A percentile compares a stretch with the other conserved stretches of the same genome.
phyloP scores from a whole-genome alignment of 2,888 invertebrate genomes.

The Lepas anatifera region DNA sequence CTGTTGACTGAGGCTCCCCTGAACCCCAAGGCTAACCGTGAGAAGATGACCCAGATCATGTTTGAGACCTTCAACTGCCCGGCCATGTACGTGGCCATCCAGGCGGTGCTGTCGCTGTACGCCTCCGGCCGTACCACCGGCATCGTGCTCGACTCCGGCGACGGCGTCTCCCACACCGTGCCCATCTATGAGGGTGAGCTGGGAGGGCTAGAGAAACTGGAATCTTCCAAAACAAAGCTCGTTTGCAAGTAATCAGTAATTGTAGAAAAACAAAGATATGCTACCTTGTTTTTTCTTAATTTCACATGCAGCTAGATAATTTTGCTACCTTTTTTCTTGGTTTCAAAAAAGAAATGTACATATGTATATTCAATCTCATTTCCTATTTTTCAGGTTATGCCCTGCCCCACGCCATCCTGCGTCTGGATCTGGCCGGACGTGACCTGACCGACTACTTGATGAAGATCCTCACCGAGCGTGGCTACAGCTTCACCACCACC shows the following conservation, averaged over 20 bases:
- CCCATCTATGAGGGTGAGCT: slow-evolving; percentile 74
- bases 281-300: too few species aligned
- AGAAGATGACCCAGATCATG: slow-evolving; percentile 76
- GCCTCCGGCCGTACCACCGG: slow-evolving; percentile 94
- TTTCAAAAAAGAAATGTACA: too few species aligned
- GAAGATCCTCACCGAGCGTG: slow-evolving; percentile 85
- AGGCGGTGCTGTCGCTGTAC: slow-evolving; percentile 82
- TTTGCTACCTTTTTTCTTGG: too few species aligned
- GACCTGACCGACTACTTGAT: slow-evolving; percentile 86
- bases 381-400: slow-evolving; percentile 51
- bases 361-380: too few species aligned
- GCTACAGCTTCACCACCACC: slow-evolving; percentile 82
- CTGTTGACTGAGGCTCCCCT: slow-evolving; percentile 84
- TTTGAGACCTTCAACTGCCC: slow-evolving; percentile 83
- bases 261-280: too few species aligned
- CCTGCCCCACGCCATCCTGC: slow-evolving; percentile 80
- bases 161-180: slow-evolving; percentile 91
- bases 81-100: slow-evolving; percentile 80
- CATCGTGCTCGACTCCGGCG: slow-evolving; percentile 89
- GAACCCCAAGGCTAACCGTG: slow-evolving; percentile 89
- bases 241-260: too few species aligned
- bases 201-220: too few species aligned
- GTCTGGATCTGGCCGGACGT: slow-evolving; percentile 83
- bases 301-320: too few species aligned
- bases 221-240: too few species aligned